Conservation (phyloP, 1,140 invertebrate species). For the Aricia agestis region DNA sequence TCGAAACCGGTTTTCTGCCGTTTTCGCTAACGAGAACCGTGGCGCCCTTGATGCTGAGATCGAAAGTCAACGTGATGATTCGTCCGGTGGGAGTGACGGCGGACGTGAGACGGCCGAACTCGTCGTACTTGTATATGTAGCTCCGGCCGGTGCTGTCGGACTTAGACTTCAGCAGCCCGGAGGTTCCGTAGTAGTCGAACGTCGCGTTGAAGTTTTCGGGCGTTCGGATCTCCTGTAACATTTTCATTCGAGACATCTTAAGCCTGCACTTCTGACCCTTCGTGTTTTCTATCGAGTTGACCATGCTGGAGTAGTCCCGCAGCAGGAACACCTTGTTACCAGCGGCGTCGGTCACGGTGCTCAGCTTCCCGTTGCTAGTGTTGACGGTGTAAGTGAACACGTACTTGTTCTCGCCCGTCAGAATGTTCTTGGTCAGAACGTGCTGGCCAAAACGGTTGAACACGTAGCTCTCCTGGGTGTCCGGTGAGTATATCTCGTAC, state of each 20-base stretch:
- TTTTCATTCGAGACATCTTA: constrained; percentile 91
- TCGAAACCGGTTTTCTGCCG: constrained; percentile 86
- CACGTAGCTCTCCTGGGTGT: constrained; percentile 96
- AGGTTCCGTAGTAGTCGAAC: constrained; percentile 94
- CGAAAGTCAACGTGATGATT: constrained; percentile 89
- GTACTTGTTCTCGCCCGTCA: constrained; percentile 94
- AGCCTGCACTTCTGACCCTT: constrained; percentile 94
- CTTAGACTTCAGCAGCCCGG: constrained; percentile 91
- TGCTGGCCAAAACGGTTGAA: constrained; percentile 98
- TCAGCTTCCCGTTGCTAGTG: constrained; percentile 95
- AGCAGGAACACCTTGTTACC: constrained; percentile 94
- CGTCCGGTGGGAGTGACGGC: constrained; percentile 95
- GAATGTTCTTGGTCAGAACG: constrained; percentile 92
- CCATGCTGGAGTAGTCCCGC: constrained; percentile 90
- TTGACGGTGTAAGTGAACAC: constrained; percentile 97
- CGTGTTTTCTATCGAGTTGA: constrained; percentile 96
- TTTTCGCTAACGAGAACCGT: constrained; percentile 90
- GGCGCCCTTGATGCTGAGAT: constrained; percentile 91
- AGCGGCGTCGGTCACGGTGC: constrained; percentile 93
- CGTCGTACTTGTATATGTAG: constrained; percentile 96
- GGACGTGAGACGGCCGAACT: constrained; percentile 92
- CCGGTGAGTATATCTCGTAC: constrained; percentile 96
- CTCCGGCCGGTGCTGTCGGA: constrained; percentile 93
- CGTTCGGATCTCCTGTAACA: constrained; percentile 91
- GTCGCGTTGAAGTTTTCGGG: constrained; percentile 94